Conservation (phyloP, 1,140 invertebrate genomes). For the Meloidogyne chitwoodi region DNA sequence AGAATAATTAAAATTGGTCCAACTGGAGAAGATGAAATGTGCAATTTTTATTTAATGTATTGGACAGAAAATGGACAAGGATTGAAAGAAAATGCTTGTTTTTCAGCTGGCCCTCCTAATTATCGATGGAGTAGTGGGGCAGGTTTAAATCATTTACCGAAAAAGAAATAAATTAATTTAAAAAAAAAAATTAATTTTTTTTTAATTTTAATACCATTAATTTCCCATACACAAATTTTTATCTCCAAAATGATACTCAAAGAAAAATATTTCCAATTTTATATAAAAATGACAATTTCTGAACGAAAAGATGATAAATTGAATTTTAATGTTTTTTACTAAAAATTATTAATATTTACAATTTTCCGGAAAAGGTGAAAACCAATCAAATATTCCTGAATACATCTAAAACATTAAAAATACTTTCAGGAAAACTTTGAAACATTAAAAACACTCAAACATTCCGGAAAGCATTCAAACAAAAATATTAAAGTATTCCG, state of each 20-base stretch:
- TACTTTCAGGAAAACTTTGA: neutral
- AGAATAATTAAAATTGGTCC: conserved; percentile 63
- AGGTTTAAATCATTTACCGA: conserved; percentile 73
- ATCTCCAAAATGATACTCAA: neutral
- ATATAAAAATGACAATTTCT: neutral
- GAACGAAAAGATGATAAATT: neutral
- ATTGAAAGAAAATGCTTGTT: conserved; percentile 78
- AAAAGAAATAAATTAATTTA: conserved; percentile 53
- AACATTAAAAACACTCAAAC: neutral
- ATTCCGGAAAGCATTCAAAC: too few species aligned
- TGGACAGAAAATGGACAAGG: conserved; percentile 75
- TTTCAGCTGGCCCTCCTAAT: conserved; percentile 72
- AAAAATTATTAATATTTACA: neutral
- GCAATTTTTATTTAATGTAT: conserved; percentile 99
- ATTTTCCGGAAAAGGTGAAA: neutral
- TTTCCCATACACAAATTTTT: neutral
- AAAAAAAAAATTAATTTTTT: neutral
- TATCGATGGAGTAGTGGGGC: conserved; percentile 73
- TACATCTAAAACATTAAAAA: neutral
- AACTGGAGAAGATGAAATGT: conserved; percentile 94
- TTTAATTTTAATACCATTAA: neutral
- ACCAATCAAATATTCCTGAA: neutral
- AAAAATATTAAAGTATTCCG: too few species aligned
- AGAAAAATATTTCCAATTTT: neutral
- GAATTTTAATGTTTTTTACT: neutral